Evolutionary conservation across 2,113 vertebrate species (phyloP), one percentile per base, ranked within the genome.

Genomic region (Lagopus leucura): DNA sequence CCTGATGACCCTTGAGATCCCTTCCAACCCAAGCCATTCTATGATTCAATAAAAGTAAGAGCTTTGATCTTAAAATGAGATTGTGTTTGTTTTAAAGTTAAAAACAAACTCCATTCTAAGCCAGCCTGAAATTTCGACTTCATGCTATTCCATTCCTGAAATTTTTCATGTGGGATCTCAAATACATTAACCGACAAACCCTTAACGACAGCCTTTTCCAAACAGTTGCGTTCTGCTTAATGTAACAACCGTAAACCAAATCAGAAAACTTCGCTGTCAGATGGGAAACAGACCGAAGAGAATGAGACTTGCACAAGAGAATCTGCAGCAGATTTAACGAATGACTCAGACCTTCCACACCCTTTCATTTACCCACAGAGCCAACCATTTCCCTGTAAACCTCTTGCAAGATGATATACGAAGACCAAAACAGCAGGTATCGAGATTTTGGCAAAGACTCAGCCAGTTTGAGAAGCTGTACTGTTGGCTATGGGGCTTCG

Each of bases 391-490:
- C 78, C 81, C 91, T 7, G 73, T 3, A 50, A 58, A 4, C 82
- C 72, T n/a, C 3, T 22, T 8, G 11, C 13, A 2, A 65, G 63
- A 45, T 42, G 84, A 70, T 84, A 64, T 13, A 67, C 8, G 1
- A 18, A 45, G 77, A 79, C 82, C 89, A 82, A 61, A 94, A 36
- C 93, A 94, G 89, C 94, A 96, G 91, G 91, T 91, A 90, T 4
- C 57, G 3, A n/a, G 43, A 34, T 48, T 65, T n/a, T 91, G 93
- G 91, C 57, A 34, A 11, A 16, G 9, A 8, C 24, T 27, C 6
- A 38, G 89, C 82, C 93, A 83, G 72, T 0, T 55, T 63, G 63
- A 52, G 45, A 27, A 65, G 19, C n/a, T 1, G 55, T 94, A 58
- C 28, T 16, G 28, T 21, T 95, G 96, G 94, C 93, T 13, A 1